phyloP scores from a whole-genome alignment of 2,888 invertebrate genomes.

The Poecilus cupreus region DNA sequence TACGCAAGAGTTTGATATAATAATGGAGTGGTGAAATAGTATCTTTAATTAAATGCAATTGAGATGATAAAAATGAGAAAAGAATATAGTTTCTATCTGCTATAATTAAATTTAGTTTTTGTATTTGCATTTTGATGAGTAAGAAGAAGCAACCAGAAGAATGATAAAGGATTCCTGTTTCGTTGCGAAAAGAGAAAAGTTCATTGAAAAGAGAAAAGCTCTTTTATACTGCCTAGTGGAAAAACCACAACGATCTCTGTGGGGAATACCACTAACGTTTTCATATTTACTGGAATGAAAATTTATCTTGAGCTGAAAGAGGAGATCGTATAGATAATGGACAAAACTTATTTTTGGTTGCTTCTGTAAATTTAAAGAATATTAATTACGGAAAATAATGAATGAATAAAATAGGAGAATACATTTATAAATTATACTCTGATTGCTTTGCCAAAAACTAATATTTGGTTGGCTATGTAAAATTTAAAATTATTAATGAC shows the following conservation, averaged over 20 bases:
- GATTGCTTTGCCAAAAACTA: neutral
- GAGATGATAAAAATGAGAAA: neutral
- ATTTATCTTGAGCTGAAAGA: slow-evolving; percentile 32
- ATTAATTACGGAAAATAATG: neutral
- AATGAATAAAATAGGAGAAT: neutral
- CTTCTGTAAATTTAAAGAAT: neutral
- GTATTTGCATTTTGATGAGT: slow-evolving; percentile 22
- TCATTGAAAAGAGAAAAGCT: slow-evolving; percentile 34
- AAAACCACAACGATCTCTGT: slow-evolving; percentile 5
- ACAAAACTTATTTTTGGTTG: neutral
- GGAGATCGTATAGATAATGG: neutral
- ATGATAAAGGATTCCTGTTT: slow-evolving; percentile 30
- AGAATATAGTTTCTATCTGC: neutral
- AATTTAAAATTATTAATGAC: no score
- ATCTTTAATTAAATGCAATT: neutral
- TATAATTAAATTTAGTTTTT: slow-evolving; percentile 35
- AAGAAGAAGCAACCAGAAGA: slow-evolving; percentile 8
- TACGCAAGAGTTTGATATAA: neutral
- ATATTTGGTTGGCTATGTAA: no score
- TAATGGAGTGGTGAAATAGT: neutral
- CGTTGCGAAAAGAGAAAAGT: slow-evolving; percentile 14
- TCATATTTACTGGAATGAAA: slow-evolving; percentile 33
- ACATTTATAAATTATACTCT: neutral
- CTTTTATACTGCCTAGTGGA: slow-evolving; percentile 14
- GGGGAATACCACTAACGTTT: slow-evolving; percentile 40